Percentiles rank a stretch among this genome's conserved stretches.
phyloP scores from a whole-genome alignment of 2,113 vertebrate species.

The Thinocorus orbignyianus region DNA sequence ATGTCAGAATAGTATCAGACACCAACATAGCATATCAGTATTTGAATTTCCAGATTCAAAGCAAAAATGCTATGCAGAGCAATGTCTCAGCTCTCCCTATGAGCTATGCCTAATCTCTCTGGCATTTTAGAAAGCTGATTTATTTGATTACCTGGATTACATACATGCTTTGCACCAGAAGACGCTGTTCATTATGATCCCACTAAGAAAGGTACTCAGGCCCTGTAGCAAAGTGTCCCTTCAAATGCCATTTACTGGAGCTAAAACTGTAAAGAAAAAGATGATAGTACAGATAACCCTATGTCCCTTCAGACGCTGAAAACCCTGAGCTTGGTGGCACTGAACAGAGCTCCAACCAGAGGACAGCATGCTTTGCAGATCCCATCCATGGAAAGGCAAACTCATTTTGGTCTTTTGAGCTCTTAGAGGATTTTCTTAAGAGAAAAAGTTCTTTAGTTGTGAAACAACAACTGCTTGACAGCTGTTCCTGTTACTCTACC shows the following conservation, averaged over 20 bases:
- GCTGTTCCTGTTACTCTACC: not conserved
- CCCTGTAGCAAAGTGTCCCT: not conserved
- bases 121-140: not conserved
- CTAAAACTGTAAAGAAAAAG: not conserved
- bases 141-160: not conserved
- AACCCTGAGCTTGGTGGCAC: not conserved
- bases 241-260: not conserved
- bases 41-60: not conserved
- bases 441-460: not conserved
- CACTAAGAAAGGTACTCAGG: not conserved
- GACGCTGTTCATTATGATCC: not conserved
- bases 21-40: not conserved
- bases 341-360: not conserved
- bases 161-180: not conserved
- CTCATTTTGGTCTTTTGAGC: not conserved
- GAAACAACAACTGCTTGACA: too few relatives aligned
- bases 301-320: not conserved
- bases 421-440: not conserved
- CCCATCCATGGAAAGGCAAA: not conserved
- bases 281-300: not conserved
- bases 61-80: not conserved
- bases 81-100: not conserved
- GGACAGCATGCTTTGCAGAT: not conserved
- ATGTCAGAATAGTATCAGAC: not conserved
- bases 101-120: not conserved